Evolutionary conservation across 2,113 vertebrate genomes (phyloP).

Genomic region (Zosterops japonicus): DNA sequence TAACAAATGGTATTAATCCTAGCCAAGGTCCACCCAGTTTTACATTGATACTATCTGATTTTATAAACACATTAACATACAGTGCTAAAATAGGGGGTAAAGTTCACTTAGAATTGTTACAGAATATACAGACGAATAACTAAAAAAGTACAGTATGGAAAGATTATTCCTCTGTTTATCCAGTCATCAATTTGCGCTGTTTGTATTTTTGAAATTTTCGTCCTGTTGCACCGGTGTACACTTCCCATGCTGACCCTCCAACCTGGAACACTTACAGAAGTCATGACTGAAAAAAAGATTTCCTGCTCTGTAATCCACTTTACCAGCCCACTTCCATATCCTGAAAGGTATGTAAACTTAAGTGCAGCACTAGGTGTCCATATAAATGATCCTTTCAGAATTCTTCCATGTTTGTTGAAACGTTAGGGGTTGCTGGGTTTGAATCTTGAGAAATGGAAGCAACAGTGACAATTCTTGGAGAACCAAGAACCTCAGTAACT

Average conservation of each 20-base stretch:
- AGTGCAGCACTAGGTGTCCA: slow-evolving; percentile 79
- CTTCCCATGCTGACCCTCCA: slow-evolving; percentile 71
- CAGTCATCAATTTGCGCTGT: slow-evolving; percentile 71
- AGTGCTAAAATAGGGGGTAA: slow-evolving; percentile 54
- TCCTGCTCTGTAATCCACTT: slow-evolving; percentile 78
- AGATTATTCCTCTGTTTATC: slow-evolving; percentile 72
- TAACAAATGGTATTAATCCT: slow-evolving; percentile 58
- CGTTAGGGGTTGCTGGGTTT: slow-evolving; percentile 91
- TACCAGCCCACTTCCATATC: slow-evolving; percentile 79
- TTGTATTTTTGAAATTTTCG: slow-evolving; percentile 68
- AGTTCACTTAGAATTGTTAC: slow-evolving; percentile 83
- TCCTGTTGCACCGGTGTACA: slow-evolving; percentile 69
- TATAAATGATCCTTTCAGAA: slow-evolving; percentile 77
- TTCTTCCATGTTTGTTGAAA: slow-evolving; percentile 94
- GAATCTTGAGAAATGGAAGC: slow-evolving; percentile 96
- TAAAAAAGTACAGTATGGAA: slow-evolving; percentile 74
- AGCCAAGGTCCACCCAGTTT: slow-evolving; percentile 68
- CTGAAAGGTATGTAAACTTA: slow-evolving; percentile 80
- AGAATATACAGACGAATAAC: slow-evolving; percentile 86
- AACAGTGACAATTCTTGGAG: slow-evolving; percentile 95
- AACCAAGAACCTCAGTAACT: slow-evolving; percentile 87
- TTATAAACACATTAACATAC: slow-evolving; percentile 70
- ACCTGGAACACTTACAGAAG: slow-evolving; percentile 69
- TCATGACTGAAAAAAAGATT: slow-evolving; percentile 72
- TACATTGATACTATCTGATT: slow-evolving; percentile 61